phyloP scores from a whole-genome alignment of 2,797 vertebrate species.

The Chanos chanos region DNA sequence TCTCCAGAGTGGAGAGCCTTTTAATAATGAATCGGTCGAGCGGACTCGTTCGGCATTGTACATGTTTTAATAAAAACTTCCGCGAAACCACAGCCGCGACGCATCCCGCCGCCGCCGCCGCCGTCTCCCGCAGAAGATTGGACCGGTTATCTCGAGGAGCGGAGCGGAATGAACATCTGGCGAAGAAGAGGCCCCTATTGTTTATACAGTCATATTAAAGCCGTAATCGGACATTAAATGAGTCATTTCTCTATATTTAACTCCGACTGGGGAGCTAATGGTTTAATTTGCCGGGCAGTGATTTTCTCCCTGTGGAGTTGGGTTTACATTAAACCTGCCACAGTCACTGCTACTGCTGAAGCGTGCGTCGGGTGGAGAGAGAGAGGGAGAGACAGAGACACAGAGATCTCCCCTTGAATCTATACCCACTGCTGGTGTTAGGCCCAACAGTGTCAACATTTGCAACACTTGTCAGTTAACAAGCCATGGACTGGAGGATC shows the following conservation, averaged over 20 bases:
- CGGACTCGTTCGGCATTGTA: constrained; percentile 52
- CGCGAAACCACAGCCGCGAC: neutral
- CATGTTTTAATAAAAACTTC: constrained; percentile 62
- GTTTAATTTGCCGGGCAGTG: constrained; percentile 67
- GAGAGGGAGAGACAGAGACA: too few relatives aligned
- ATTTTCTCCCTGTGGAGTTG: constrained; percentile 54
- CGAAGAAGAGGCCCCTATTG: constrained; percentile 55
- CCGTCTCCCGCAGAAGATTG: constrained; percentile 51
- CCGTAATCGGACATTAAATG: constrained; percentile 71
- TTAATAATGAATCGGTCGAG: constrained; percentile 63
- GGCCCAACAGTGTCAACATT: too few relatives aligned
- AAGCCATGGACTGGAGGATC: too few relatives aligned
- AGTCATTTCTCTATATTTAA: constrained; percentile 72
- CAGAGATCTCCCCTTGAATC: too few relatives aligned
- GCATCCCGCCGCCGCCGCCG: constrained; percentile 44
- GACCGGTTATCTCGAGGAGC: constrained; percentile 50
- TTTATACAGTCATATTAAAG: constrained; percentile 63
- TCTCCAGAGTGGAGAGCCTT: constrained; percentile 59
- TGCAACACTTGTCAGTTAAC: too few relatives aligned
- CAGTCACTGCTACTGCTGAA: too few relatives aligned
- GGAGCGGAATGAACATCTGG: constrained; percentile 51
- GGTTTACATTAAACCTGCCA: constrained; percentile 62
- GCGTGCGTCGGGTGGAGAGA: too few relatives aligned
- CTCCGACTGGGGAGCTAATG: constrained; percentile 63
- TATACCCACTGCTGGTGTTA: too few relatives aligned